These are phyloP conservation scores for Ptychoptera albimana DNA, from an alignment of 2,888 invertebrate species.

Conservation along the genomic window DNA sequence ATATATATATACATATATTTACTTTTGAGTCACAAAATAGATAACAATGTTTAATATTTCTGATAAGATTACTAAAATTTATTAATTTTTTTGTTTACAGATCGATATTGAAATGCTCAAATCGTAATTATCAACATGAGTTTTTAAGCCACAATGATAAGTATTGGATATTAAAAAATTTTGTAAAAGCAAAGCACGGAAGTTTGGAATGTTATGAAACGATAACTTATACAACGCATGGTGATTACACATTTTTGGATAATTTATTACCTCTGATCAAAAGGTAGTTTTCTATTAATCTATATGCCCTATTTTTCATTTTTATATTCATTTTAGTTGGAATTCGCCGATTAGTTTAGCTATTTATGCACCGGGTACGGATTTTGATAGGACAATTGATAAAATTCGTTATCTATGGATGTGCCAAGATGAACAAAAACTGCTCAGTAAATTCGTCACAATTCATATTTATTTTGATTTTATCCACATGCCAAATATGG, in stretches of 20 bases:
- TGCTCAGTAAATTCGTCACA: conserved; percentile 40
- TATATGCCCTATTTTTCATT: neutral
- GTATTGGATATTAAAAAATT: conserved; percentile 46
- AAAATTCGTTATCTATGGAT: conserved; percentile 40
- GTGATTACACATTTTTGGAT: conserved; percentile 48
- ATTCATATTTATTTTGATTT: conserved; percentile 48
- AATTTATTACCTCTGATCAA: conserved; percentile 39
- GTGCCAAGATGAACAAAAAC: conserved; percentile 32
- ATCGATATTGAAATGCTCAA: no score
- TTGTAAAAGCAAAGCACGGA: conserved; percentile 33
- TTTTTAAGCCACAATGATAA: conserved; percentile 21
- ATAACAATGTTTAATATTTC: no score
- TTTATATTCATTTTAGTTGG: conserved; percentile 30
- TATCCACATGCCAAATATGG: conserved; percentile 35
- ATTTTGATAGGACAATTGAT: conserved; percentile 38
- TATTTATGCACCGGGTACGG: conserved; percentile 44
- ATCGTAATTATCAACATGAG: no score
- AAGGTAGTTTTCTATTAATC: conserved; percentile 17
- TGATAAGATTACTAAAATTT: no score
- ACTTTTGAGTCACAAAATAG: no score
- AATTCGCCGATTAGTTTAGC: conserved; percentile 47
- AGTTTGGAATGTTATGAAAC: conserved; percentile 39
- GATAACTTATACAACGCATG: conserved; percentile 51
- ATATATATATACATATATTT: no score
- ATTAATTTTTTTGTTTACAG: no score